Percentiles rank a stretch among this genome's conserved stretches.
Conservation (phyloP, 2,113 vertebrate genomes). For the Leucopternis melanops region DNA sequence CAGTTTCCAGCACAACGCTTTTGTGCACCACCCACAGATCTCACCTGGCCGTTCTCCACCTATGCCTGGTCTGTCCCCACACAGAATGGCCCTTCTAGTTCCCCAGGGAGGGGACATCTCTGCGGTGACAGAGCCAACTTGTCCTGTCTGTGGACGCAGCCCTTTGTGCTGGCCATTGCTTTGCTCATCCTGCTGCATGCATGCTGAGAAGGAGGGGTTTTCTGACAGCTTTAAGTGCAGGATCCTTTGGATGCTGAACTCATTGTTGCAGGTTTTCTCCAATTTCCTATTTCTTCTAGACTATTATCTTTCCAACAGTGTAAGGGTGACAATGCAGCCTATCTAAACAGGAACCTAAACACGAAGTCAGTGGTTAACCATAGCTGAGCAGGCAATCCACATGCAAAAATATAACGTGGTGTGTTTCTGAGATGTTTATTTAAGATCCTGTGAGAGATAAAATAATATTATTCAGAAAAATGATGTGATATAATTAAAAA, state of each 20-base stretch:
- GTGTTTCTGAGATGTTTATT: neutral
- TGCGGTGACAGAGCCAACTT: neutral
- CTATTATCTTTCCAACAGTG: neutral
- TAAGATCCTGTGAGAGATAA: neutral
- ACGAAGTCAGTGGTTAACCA: neutral
- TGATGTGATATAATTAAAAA: conserved; percentile 3
- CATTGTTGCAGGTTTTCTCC: neutral
- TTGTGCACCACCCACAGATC: neutral
- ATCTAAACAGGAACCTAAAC: neutral
- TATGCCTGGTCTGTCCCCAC: neutral
- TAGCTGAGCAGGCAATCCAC: neutral
- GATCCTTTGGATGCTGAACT: neutral
- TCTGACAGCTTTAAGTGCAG: neutral
- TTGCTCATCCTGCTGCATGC: neutral
- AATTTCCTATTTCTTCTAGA: neutral
- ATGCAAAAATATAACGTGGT: neutral
- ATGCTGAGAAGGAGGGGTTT: rapidly evolving
- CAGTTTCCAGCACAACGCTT: neutral
- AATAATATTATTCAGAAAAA: neutral
- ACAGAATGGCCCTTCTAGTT: rapidly evolving
- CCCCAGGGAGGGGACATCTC: neutral
- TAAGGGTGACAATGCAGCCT: neutral
- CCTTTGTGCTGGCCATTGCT: neutral
- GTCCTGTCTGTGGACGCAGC: neutral
- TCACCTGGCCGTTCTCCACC: neutral